Conservation (phyloP, 2,113 vertebrate genomes). For the Conger conger region DNA sequence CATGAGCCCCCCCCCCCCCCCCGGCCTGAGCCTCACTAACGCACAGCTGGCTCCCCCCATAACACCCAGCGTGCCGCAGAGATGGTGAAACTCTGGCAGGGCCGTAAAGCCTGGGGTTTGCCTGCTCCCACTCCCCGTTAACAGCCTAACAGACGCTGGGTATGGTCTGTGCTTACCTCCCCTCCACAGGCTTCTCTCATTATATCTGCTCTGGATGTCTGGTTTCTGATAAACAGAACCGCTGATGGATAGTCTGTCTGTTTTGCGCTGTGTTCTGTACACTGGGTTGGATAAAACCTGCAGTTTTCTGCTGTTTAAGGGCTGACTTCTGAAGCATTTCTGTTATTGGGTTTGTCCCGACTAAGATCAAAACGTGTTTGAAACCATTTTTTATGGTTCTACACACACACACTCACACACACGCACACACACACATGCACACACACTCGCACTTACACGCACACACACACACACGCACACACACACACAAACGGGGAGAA, state of each 20-base stretch:
- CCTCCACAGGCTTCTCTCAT: background rate
- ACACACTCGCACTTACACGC: no score
- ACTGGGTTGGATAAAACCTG: background rate
- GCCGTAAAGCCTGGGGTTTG: conserved; percentile 47
- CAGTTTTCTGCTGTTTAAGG: background rate
- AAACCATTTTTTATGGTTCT: conserved; percentile 30
- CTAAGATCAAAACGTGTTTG: conserved; percentile 52
- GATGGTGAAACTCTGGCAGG: conserved; percentile 48
- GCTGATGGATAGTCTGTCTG: no score
- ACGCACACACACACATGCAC: no score
- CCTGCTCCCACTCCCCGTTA: conserved; percentile 43
- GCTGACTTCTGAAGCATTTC: background rate
- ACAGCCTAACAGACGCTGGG: conserved; percentile 42
- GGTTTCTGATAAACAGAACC: background rate
- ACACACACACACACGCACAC: no score
- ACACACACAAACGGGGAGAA: background rate
- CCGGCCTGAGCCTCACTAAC: conserved; percentile 17
- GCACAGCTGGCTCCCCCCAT: conserved; percentile 13
- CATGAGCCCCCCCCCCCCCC: background rate
- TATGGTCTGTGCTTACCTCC: background rate
- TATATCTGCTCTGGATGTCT: background rate
- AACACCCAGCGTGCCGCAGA: conserved; percentile 44
- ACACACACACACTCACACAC: no score
- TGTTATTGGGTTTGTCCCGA: conserved; percentile 43
- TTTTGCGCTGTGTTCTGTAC: background rate